These are phyloP conservation scores for Drosophila truncata DNA, from an alignment of 1,140 invertebrate species.

Conservation along the genomic window DNA sequence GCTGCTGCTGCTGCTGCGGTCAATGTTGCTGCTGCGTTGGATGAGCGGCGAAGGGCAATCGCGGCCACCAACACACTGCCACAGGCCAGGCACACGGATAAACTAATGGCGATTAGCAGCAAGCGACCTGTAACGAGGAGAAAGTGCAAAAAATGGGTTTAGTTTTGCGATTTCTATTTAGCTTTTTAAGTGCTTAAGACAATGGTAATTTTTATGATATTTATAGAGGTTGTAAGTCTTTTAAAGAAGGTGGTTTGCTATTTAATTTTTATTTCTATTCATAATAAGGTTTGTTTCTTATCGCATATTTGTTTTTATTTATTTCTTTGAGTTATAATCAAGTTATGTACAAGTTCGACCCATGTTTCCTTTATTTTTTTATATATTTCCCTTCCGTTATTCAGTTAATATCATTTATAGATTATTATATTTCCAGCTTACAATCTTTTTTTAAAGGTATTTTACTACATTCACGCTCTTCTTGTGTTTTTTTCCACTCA, in stretches of 20 bases:
- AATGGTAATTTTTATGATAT: background rate
- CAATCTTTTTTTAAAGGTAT: background rate
- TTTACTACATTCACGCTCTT: background rate
- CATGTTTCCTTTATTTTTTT: too few relatives aligned
- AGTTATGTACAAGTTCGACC: background rate
- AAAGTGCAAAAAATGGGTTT: conserved; percentile 1
- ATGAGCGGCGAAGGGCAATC: conserved; percentile 67
- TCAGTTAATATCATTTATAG: too few relatives aligned
- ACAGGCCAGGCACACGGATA: conserved; percentile 74
- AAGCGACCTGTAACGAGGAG: conserved; percentile 62
- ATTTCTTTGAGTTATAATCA: too few relatives aligned
- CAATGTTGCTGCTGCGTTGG: conserved; percentile 44
- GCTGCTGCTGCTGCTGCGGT: conserved; percentile 25
- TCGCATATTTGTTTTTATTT: background rate
- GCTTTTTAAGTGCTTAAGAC: background rate
- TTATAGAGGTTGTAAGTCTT: background rate
- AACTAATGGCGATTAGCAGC: conserved; percentile 76
- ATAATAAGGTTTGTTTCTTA: too few relatives aligned
- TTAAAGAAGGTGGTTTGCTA: too few relatives aligned
- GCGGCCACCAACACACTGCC: conserved; percentile 75
- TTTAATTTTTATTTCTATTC: too few relatives aligned
- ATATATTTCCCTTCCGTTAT: background rate
- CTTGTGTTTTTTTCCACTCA: background rate
- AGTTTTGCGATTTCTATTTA: conserved; percentile 4
- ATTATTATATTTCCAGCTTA: background rate